Conservation (phyloP, 1,140 invertebrate species). For the Drosophila azteca region DNA sequence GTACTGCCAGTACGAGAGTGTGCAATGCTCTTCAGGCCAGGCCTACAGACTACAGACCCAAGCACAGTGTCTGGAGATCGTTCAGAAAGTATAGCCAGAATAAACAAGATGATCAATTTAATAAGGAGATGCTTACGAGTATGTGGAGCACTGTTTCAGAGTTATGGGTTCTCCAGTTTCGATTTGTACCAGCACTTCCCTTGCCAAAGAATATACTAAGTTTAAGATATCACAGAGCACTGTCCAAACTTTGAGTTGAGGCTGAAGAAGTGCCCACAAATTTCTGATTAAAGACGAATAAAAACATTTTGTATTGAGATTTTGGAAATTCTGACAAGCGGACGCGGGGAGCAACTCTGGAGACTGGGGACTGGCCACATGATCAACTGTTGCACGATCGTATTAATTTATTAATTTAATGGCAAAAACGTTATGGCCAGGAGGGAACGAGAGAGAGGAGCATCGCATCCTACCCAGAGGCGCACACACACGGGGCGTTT, state of each 20-base stretch:
- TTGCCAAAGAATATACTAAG: too few species aligned
- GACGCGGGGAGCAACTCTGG: not conserved
- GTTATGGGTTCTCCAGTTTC: too few species aligned
- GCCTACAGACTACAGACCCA: not conserved
- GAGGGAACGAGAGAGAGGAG: not conserved
- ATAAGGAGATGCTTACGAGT: too few species aligned
- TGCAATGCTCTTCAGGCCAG: constrained; percentile 25
- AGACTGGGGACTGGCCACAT: constrained; percentile 30
- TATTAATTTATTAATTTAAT: constrained; percentile 84
- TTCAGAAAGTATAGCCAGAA: not conserved
- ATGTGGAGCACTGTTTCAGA: too few species aligned
- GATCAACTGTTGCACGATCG: constrained; percentile 68
- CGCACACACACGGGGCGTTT: constrained; percentile 79
- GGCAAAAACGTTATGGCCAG: constrained; percentile 77
- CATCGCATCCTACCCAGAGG: constrained; percentile 36
- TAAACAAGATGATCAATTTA: not conserved
- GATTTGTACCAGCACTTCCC: too few species aligned
- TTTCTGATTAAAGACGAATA: constrained; percentile 52
- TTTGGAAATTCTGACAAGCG: constrained; percentile 71
- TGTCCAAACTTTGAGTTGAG: not conserved
- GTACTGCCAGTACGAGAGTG: constrained; percentile 31
- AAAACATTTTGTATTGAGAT: constrained; percentile 61
- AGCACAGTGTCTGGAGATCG: constrained; percentile 23
- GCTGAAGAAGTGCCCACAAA: constrained; percentile 31
- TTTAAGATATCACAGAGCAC: constrained; percentile 6